Evolutionary conservation across 2,113 vertebrate species (phyloP), one percentile per base, ranked within the genome.

Genomic region (Halcyon senegalensis): DNA sequence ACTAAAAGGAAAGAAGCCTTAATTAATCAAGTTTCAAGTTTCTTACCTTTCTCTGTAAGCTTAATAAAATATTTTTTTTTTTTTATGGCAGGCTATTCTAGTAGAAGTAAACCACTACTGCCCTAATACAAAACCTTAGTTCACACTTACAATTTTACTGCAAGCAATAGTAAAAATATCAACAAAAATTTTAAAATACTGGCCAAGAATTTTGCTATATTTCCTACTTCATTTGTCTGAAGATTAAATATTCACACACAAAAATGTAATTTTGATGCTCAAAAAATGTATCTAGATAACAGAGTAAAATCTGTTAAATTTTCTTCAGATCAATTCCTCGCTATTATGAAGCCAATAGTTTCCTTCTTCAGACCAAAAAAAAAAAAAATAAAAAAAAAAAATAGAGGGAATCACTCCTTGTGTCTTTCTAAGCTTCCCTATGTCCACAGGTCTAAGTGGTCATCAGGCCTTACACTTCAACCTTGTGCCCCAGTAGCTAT

Each of bases 361-460:
- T 85, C 9, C 12, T 31, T 19, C 8, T 44, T 78, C 14, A 68
- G 23, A 79, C n/a, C n/a, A n/a, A n/a, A n/a, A 11, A 16, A 11
- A 51, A 31, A 18, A 46, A 3, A 53, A 25, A 51, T 31, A 11
- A 55, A 3, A 58, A 28, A 37, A 20, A 17, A 33, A 11, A 28
- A 0, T 1, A 63, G 13, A 59, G 1, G 37, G 5, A 35, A 28
- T 67, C 15, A 59, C 5, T 8, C 13, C 9, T 55, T 55, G 6
- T 9, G 59, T 9, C 8, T 87, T 81, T 63, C 39, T 11, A 39
- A 66, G 7, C 9, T 63, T 66, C 24, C n/a, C 18, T 23, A 56
- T 2, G 17, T 64, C 8, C 30, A 60, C 7, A 43, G 33, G 41
- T 93, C 28, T 23, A 14, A 46, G 35, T 25, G 28, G 4, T 56